Evolutionary conservation across 2,113 vertebrate genomes (phyloP), one percentile per base, ranked within the genome.

Genomic region (Indri indri): DNA sequence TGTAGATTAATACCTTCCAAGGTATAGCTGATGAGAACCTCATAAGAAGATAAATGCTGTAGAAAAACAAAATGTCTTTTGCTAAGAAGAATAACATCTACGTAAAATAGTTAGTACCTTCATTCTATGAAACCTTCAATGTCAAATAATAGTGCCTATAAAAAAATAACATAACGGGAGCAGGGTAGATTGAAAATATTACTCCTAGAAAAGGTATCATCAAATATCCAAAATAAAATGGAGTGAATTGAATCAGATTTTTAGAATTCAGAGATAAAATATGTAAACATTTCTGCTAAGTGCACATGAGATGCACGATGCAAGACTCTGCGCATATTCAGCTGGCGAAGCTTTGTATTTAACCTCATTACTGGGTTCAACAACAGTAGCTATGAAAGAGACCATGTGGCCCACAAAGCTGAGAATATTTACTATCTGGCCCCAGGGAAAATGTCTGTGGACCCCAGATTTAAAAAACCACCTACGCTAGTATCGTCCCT

Each of bases 131-230:
- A 97, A 95, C 88, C 94, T 86, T 98, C 89, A 96, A 97, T n/a
- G 96, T 97, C 93, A 98, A 96, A 97, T 97, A 96, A 88, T 85
- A 96, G 89, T 79, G 1, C 0, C 79, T 91, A 97, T 77, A 83
- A 84, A 82, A 82, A 97, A 98, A 97, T 79, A 97, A 97, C 86
- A 81, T 34, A 91, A 95, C 32, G 93, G 87, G 91, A 98, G 96
- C n/a, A 86, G 94, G 91, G 95, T 91, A 98, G 97, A 97, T 8
- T 96, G 40, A 88, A 98, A 98, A 97, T 54, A 94, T 47, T 91
- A 80, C 10, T 25, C 50, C 61, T 80, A 77, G 94, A 98, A 96
- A 97, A 96, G 90, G 90, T 95, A 93, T 59, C 96, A 97, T 96
- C 95, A 97, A 97, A 74, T 16, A 59, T 94, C 82, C 91, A 95